Percentiles rank a stretch among this genome's conserved stretches.
Conservation (phyloP, 2,113 vertebrate genomes). For the Istiophorus platypterus region DNA sequence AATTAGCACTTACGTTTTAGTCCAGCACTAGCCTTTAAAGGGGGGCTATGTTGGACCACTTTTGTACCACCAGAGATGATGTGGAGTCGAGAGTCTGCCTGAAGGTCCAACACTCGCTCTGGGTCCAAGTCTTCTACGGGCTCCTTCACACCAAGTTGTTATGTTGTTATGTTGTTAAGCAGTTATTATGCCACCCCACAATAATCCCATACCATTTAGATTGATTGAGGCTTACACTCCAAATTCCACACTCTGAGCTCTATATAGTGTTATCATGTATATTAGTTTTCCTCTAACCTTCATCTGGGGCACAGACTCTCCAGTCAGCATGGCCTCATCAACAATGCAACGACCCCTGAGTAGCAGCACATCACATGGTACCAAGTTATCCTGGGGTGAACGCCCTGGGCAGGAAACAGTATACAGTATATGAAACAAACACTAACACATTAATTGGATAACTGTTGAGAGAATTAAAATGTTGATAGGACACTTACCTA, state of each 20-base stretch:
- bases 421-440: constrained; percentile 2
- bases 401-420: constrained; percentile 83
- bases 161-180: constrained; percentile 18
- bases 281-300: constrained; percentile 82
- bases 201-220: background rate
- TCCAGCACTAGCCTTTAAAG: constrained; percentile 91
- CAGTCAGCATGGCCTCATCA: constrained; percentile 97
- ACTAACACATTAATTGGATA: background rate
- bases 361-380: constrained; percentile 94
- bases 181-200: background rate
- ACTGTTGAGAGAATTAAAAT: constrained; percentile 7
- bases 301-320: constrained; percentile 98
- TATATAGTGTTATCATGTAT: too few relatives aligned
- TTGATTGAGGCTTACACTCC: background rate
- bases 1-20: constrained; percentile 88
- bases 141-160: constrained; percentile 87
- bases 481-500: constrained; percentile 83
- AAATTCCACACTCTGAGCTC: background rate
- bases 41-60: constrained; percentile 95
- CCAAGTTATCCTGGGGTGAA: constrained; percentile 94
- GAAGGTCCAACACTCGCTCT: constrained; percentile 88
- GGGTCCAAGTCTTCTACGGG: constrained; percentile 93
- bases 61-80: constrained; percentile 96
- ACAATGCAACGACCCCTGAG: constrained; percentile 94
- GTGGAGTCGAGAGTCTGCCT: constrained; percentile 90